phyloP scores from a whole-genome alignment of 2,888 invertebrate species.

The Plagodis pulveraria region DNA sequence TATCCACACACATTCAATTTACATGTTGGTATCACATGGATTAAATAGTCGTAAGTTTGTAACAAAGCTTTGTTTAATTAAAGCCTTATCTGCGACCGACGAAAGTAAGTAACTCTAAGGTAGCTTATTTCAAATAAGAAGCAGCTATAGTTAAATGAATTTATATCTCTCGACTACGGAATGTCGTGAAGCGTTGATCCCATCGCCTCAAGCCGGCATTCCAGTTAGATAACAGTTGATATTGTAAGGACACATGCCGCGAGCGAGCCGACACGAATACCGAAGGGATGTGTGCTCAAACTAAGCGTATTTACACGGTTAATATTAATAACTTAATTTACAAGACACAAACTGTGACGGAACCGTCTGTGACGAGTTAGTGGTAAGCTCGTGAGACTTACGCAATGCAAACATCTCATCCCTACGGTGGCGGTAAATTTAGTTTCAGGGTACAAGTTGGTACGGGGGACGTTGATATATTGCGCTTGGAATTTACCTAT shows the following conservation, averaged over 20 bases:
- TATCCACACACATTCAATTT: conserved; percentile 31
- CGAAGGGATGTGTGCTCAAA: conserved; percentile 57
- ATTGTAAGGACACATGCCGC: conserved; percentile 51
- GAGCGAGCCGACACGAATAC: conserved; percentile 51
- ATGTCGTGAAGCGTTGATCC: conserved; percentile 58
- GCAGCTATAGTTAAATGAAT: conserved; percentile 45
- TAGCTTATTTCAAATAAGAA: conserved; percentile 37
- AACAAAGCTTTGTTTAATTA: conserved; percentile 47
- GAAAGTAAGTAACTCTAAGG: conserved; percentile 32
- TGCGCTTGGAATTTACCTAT: conserved; percentile 25
- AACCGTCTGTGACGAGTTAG: conserved; percentile 48
- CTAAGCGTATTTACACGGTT: conserved; percentile 59
- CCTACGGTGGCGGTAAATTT: conserved; percentile 35
- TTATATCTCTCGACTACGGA: conserved; percentile 50
- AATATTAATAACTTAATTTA: conserved; percentile 57
- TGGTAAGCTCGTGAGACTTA: conserved; percentile 39
- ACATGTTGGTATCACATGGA: conserved; percentile 30
- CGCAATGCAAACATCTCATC: conserved; percentile 43
- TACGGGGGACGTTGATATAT: conserved; percentile 32
- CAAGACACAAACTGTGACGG: conserved; percentile 47
- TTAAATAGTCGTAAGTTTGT: conserved; percentile 29
- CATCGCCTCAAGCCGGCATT: conserved; percentile 52
- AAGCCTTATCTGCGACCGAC: conserved; percentile 38
- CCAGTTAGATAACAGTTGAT: conserved; percentile 58
- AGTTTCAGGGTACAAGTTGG: conserved; percentile 35